A percentile compares a stretch with the other conserved stretches of the same genome.
phyloP scores from a whole-genome alignment of 2,888 invertebrate genomes.

The Pegoplata infirma region DNA sequence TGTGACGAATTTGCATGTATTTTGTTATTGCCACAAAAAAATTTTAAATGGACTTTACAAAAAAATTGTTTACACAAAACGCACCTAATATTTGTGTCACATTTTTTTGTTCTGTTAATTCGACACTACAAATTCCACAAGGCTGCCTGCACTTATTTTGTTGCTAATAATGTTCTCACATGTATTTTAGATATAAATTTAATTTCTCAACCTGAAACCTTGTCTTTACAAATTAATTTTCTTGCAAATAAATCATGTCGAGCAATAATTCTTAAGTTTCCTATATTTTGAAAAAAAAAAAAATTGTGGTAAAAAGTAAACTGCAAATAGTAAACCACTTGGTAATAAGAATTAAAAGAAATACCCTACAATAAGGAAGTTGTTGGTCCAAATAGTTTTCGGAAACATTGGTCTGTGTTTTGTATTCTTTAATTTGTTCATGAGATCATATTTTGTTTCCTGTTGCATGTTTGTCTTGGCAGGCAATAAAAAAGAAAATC shows the following conservation, averaged over 20 bases:
- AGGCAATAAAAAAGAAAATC: no score
- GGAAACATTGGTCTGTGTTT: no score
- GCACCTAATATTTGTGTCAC: no score
- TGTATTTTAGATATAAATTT: not conserved
- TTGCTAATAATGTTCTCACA: not conserved
- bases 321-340: not conserved
- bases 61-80: no score
- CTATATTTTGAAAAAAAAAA: conserved; percentile 1
- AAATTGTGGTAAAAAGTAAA: not conserved
- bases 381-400: no score
- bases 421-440: no score
- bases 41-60: no score
- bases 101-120: no score
- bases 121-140: not conserved
- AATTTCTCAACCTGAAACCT: conserved; percentile 18
- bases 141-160: not conserved
- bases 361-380: no score
- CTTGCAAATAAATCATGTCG: conserved; percentile 33
- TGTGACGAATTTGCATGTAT: no score
- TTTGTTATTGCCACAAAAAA: no score
- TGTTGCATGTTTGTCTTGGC: no score
- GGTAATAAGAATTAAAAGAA: not conserved
- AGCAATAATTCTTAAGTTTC: conserved; percentile 32
- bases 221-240: conserved; percentile 35
- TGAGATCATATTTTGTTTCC: not conserved